Evolutionary conservation across 2,797 vertebrate genomes (phyloP).

Genomic region (Thunnus albacares): DNA sequence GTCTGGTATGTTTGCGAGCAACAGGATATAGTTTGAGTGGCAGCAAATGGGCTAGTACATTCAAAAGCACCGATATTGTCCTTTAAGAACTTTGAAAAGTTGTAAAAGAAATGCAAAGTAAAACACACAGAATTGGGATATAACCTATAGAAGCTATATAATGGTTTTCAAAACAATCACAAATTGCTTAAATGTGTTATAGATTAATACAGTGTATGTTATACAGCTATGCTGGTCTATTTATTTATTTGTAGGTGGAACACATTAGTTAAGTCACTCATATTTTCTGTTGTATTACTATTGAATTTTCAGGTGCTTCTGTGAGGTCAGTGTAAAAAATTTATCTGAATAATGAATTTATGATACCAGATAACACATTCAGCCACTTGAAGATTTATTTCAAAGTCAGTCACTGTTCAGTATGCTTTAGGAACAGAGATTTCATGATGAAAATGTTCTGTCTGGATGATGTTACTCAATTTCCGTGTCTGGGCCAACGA

Average conservation of each 20-base stretch:
- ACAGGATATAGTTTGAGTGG: background rate
- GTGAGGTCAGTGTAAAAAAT: background rate
- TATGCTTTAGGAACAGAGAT: slow-evolving; percentile 9
- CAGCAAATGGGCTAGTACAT: background rate
- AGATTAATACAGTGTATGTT: background rate
- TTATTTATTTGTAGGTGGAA: background rate
- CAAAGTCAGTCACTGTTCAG: slow-evolving; percentile 27
- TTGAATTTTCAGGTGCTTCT: background rate
- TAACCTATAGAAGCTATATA: background rate
- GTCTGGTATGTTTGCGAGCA: background rate
- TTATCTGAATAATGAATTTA: background rate
- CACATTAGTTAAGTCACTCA: background rate
- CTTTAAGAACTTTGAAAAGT: background rate
- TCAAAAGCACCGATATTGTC: background rate
- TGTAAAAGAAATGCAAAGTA: background rate
- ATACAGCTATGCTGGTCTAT: background rate
- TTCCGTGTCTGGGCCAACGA: background rate
- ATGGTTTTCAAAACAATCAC: background rate
- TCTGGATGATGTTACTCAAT: slow-evolving; percentile 26
- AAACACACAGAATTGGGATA: background rate
- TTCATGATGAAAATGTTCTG: background rate
- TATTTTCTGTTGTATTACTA: background rate
- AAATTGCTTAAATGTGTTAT: background rate
- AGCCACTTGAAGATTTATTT: slow-evolving; percentile 57
- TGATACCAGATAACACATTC: slow-evolving; percentile 40